Conservation (phyloP, 2,113 vertebrate species). For the Gambusia affinis region DNA sequence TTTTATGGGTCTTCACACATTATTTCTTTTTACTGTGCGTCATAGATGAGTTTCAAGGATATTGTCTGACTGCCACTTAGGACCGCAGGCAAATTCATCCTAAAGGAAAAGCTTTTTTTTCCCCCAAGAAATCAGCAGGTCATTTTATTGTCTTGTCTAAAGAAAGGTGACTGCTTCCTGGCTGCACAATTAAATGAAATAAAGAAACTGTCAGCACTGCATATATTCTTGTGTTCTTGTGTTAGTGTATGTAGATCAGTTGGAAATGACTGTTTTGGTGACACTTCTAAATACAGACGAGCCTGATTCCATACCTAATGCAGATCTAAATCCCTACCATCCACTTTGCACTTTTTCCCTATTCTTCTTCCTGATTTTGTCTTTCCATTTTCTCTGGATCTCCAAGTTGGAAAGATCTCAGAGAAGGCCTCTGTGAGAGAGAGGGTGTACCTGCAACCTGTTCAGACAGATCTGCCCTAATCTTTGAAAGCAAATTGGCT, state of each 20-base stretch:
- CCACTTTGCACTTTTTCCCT: neutral
- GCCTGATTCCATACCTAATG: neutral
- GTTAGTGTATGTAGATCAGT: neutral
- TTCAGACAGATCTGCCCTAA: constrained; percentile 80
- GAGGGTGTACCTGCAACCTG: constrained; percentile 58
- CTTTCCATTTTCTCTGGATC: neutral
- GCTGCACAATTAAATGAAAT: constrained; percentile 65
- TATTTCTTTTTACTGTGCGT: constrained; percentile 65
- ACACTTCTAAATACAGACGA: neutral
- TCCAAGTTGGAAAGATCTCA: constrained; percentile 3
- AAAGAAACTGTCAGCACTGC: constrained; percentile 71
- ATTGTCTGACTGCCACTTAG: constrained; percentile 65
- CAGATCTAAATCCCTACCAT: neutral
- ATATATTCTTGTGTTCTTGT: constrained; percentile 37
- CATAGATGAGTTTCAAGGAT: constrained; percentile 55
- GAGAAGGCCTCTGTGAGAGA: constrained; percentile 37
- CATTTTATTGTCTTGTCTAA: constrained; percentile 53
- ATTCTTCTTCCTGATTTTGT: neutral
- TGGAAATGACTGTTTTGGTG: neutral
- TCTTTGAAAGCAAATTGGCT: constrained; percentile 82
- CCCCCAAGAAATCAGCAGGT: constrained; percentile 42
- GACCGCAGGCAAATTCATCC: constrained; percentile 46
- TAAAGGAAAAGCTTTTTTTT: constrained; percentile 41
- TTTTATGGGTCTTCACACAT: constrained; percentile 57
- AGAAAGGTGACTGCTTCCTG: constrained; percentile 50